These are phyloP conservation scores for Apantesis nais DNA, from an alignment of 2,888 invertebrate species.

Conservation along the genomic window DNA sequence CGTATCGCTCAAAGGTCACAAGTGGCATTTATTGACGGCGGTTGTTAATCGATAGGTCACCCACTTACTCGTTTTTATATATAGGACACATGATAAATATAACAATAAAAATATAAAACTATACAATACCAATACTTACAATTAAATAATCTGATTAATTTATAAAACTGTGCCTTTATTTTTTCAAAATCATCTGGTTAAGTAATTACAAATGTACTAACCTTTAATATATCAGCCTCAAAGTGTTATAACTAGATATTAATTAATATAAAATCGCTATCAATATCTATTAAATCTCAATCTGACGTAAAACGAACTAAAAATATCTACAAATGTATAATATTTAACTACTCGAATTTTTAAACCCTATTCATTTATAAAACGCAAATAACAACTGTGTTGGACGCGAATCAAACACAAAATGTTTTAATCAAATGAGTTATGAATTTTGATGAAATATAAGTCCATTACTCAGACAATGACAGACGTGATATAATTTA, in stretches of 20 bases:
- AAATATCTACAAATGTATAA: neutral
- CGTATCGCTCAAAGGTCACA: too few relatives aligned
- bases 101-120: too few relatives aligned
- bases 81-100: too few relatives aligned
- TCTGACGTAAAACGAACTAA: neutral
- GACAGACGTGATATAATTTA: constrained; percentile 8
- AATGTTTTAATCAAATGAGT: constrained; percentile 5
- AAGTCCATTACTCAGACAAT: constrained; percentile 13
- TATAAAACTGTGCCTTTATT: too few relatives aligned
- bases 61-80: too few relatives aligned
- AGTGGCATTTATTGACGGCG: too few relatives aligned
- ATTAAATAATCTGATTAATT: too few relatives aligned
- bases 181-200: too few relatives aligned
- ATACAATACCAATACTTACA: too few relatives aligned
- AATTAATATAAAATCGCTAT: neutral
- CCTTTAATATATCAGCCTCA: neutral
- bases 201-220: neutral
- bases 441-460: constrained; percentile 8
- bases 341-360: neutral
- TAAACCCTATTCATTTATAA: neutral
- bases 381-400: constrained; percentile 9
- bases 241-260: neutral
- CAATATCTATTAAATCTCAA: neutral
- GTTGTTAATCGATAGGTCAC: too few relatives aligned
- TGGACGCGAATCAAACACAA: constrained; percentile 13